phyloP scores from a whole-genome alignment of 2,113 vertebrate species.

The Cyanoramphus novaezelandiae region DNA sequence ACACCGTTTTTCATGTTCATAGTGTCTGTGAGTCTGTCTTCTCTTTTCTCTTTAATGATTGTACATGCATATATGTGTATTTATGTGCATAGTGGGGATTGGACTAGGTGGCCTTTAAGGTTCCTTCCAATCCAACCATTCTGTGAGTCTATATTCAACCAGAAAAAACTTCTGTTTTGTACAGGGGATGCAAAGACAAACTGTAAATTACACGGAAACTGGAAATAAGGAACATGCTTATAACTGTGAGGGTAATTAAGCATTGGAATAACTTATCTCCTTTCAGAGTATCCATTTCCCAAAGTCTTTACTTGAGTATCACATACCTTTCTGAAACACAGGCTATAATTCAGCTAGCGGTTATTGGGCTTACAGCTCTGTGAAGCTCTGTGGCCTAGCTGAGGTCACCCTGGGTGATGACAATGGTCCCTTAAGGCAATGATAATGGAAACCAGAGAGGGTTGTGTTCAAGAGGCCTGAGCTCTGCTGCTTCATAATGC shows the following conservation, averaged over 20 bases:
- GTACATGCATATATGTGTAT: background rate
- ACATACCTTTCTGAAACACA: background rate
- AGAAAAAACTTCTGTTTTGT: background rate
- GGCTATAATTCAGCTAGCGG: background rate
- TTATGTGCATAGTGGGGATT: background rate
- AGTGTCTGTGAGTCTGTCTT: background rate
- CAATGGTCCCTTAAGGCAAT: background rate
- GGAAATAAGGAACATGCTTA: background rate
- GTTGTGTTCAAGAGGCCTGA: background rate
- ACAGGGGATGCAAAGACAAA: background rate
- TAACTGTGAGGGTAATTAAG: background rate
- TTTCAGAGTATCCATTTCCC: background rate
- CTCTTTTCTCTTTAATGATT: background rate
- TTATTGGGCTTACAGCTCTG: background rate
- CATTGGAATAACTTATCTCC: background rate
- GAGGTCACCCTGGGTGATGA: background rate
- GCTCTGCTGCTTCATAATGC: background rate
- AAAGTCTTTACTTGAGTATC: background rate
- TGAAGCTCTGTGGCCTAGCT: background rate
- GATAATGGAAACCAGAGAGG: background rate
- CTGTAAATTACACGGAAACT: too few relatives aligned
- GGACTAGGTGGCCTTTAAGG: background rate
- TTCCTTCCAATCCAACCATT: background rate
- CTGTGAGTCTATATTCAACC: background rate
- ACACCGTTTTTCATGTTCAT: rapidly evolving